Base-by-base conservation (phyloP, 2,888 invertebrate species). In the Palloptera scutellata region DNA sequence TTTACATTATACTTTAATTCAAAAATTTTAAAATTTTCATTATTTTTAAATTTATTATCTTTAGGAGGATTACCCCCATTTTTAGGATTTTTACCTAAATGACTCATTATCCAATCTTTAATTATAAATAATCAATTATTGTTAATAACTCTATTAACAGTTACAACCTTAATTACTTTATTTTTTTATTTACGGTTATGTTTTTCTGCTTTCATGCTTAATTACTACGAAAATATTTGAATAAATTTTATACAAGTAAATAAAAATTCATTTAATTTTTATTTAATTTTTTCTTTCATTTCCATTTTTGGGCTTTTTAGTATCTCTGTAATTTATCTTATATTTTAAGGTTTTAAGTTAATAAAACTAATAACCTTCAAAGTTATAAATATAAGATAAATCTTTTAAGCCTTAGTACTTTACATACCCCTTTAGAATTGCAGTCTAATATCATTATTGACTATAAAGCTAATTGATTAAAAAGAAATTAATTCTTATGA, bases 321-420 rank as follows among this genome's bases (percentile, higher is more conserved):
- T 70, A 74, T 78, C 71, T 76, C 72, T 64, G 61, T 78, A 71
- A 69, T 78, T 70, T 77, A 67, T 74, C 68, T 19, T 65, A 61
- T 61, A 64, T 12, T 13, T 20, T 72, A 87, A 87, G 86, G 85
- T 86, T 88, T 88, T 88, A 88, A 87, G 87, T 88, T 87, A 88
- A 87, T 72, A 68, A 88, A 88, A 88, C 88, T 88, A 86, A 85
- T 86, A 88, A 84, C 88, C 87, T 88, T 89, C 88, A 89, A 88
- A 89, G 87, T 86, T 88, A 83, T 86, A 80, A 86, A 87, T 87
- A 88, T 76, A 74, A 78, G 74, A 68, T 70, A 52, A 79, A 73
- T 79, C 84, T 87, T 87, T 86, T 88, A 89, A 88, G 87, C 86
- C 87, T 88, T 88, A 88, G 76, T 75, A 75, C 73, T 63, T 51